Evolutionary conservation across 2,113 vertebrate species (phyloP).

Genomic region (Polypterus senegalus): DNA sequence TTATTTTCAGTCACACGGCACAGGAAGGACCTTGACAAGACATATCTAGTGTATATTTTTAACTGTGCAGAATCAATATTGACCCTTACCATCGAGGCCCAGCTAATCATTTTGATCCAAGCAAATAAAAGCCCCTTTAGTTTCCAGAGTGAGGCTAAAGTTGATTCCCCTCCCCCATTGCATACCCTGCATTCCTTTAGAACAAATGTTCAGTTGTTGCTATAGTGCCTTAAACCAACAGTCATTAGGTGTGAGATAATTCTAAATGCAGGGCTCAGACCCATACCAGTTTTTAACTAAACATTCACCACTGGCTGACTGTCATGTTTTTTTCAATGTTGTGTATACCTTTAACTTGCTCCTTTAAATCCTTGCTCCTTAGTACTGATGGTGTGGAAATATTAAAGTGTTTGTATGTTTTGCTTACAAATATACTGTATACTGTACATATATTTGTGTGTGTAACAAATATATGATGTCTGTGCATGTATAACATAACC

Average conservation of each 20-base stretch:
- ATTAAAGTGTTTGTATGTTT: no score
- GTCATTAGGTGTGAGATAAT: slow-evolving; percentile 38
- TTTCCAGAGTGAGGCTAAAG: slow-evolving; percentile 38
- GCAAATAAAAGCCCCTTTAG: slow-evolving; percentile 44
- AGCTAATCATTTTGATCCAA: slow-evolving; percentile 38
- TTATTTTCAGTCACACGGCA: neutral
- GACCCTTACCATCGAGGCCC: slow-evolving; percentile 15
- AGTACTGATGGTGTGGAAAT: no score
- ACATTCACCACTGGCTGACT: no score
- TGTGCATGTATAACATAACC: no score
- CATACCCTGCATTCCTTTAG: slow-evolving; percentile 71
- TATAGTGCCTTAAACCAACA: slow-evolving; percentile 60
- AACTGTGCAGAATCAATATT: slow-evolving; percentile 30
- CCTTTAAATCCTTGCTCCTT: no score
- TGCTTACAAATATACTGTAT: no score
- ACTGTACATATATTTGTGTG: no score
- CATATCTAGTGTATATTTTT: slow-evolving; percentile 17
- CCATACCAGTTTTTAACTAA: no score
- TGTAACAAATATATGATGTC: no score
- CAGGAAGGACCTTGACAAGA: slow-evolving; percentile 12
- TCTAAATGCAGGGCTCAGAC: slow-evolving; percentile 8
- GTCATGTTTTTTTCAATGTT: no score
- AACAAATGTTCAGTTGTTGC: slow-evolving; percentile 84
- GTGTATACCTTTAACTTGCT: no score
- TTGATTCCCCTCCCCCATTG: slow-evolving; percentile 52